Conservation (phyloP, 2,797 vertebrate species). For the Molossus molossus region DNA sequence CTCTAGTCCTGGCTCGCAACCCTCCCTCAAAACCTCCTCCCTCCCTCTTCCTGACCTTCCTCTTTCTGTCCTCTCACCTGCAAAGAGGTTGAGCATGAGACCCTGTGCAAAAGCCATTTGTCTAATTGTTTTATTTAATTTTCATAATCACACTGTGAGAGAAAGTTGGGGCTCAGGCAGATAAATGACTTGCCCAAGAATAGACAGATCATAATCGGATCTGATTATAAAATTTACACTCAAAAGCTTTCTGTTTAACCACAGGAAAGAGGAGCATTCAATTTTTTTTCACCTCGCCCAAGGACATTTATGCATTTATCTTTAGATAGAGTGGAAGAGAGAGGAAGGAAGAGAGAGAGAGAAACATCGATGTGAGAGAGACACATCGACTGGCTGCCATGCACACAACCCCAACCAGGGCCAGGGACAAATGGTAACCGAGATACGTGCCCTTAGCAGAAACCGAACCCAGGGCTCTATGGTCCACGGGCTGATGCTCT, state of each 20-base stretch:
- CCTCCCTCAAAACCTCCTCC: background rate
- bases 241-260: conserved; percentile 6
- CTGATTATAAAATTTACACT: background rate
- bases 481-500: too few relatives aligned
- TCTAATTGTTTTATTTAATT: conserved; percentile 34
- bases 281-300: too few relatives aligned
- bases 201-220: background rate
- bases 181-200: conserved; percentile 20
- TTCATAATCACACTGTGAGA: background rate
- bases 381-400: too few relatives aligned
- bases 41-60: background rate
- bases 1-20: background rate
- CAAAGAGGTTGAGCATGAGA: background rate
- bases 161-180: background rate
- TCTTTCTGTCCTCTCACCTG: background rate
- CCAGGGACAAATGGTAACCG: too few relatives aligned
- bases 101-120: conserved; percentile 24
- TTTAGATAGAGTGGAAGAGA: too few relatives aligned
- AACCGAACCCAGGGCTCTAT: too few relatives aligned
- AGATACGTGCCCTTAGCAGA: too few relatives aligned
- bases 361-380: too few relatives aligned
- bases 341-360: too few relatives aligned
- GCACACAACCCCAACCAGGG: too few relatives aligned
- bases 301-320: too few relatives aligned
- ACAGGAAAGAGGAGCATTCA: background rate